Conservation (phyloP, 2,888 invertebrate genomes). For the Clivina fossor region DNA sequence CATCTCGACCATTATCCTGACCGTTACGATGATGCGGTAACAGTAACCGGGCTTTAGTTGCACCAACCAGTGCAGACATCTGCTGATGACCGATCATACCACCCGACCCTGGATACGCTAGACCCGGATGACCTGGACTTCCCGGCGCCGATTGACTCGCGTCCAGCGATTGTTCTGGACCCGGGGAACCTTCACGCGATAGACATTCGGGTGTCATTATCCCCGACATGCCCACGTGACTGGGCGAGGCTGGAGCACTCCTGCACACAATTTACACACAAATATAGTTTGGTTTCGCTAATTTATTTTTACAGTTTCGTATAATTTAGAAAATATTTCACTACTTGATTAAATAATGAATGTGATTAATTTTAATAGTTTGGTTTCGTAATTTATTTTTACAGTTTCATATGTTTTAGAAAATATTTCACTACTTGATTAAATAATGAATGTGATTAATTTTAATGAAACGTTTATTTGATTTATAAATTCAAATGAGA, state of each 20-base stretch:
- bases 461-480: no score
- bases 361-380: no score
- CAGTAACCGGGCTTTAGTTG: constrained; percentile 56
- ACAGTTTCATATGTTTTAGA: no score
- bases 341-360: no score
- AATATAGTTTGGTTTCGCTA: no score
- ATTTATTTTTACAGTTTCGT: no score
- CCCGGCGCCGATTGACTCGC: constrained; percentile 50
- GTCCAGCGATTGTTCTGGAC: constrained; percentile 66
- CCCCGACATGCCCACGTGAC: constrained; percentile 84
- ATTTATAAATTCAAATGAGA: no score
- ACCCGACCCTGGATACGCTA: constrained; percentile 52
- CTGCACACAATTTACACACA: constrained; percentile 59
- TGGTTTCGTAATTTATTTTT: no score
- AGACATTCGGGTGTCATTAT: constrained; percentile 82
- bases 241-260: constrained; percentile 93
- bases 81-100: constrained; percentile 55
- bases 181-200: constrained; percentile 91
- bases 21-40: constrained; percentile 63
- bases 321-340: no score
- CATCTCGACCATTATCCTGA: constrained; percentile 57
- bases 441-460: no score
- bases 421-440: no score
- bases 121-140: constrained; percentile 62
- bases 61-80: constrained; percentile 55